Conservation (phyloP, 23 tunicate genomes). For the Trididemnum clinides region DNA sequence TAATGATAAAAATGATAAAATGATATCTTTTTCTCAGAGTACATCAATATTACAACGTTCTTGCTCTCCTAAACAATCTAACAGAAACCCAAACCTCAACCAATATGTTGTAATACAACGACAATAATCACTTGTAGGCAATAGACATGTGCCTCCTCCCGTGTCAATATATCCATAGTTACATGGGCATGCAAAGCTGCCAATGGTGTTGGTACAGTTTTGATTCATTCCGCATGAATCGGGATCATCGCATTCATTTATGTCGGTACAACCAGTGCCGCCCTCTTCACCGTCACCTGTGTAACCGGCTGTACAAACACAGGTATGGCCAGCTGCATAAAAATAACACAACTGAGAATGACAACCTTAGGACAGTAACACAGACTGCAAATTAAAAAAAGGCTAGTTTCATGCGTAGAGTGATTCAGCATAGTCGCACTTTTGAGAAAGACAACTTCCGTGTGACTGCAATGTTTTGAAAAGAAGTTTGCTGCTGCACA, state of each 20-base stretch:
- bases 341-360: too few relatives aligned
- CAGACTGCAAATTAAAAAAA: not conserved
- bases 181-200: not conserved
- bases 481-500: too few relatives aligned
- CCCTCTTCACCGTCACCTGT: not conserved
- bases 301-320: not conserved
- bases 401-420: not conserved
- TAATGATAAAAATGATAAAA: too few relatives aligned
- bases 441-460: too few relatives aligned
- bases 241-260: not conserved
- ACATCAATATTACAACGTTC: too few relatives aligned
- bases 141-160: not conserved
- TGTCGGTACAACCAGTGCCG: constrained; percentile 1
- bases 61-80: too few relatives aligned
- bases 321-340: constrained; percentile 2
- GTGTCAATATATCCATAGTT: not conserved
- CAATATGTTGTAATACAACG: too few relatives aligned
- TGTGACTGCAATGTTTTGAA: too few relatives aligned
- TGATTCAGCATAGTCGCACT: not conserved
- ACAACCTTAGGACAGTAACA: too few relatives aligned
- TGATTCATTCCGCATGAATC: too few relatives aligned
- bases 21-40: too few relatives aligned
- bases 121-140: not conserved
- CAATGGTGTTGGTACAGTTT: not conserved
- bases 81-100: too few relatives aligned